A percentile compares a stretch with the other conserved stretches of the same genome.
Evolutionary conservation across 2,797 vertebrate genomes (phyloP).

Genomic region (Urocyon cinereoargenteus): DNA sequence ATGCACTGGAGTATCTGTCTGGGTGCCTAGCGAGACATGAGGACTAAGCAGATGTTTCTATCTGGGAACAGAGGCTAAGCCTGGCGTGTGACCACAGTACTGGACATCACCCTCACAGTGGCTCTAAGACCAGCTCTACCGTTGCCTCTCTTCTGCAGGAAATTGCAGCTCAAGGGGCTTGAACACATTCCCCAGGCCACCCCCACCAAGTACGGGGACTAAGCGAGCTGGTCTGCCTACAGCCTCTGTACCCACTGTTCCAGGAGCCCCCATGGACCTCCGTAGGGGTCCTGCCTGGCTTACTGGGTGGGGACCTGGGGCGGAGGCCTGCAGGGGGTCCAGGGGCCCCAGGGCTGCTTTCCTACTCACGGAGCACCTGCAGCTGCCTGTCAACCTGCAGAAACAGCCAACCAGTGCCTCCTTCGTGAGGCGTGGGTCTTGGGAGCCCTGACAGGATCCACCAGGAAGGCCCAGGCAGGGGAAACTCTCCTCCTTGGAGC

Average conservation of each 20-base stretch:
- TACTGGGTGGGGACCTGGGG: background rate
- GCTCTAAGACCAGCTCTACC: background rate
- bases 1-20: background rate
- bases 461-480: background rate
- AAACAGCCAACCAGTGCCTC: background rate
- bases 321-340: background rate
- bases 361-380: background rate
- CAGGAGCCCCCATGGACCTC: background rate
- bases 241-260: background rate
- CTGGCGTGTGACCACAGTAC: no score
- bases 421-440: rapidly evolving
- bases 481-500: constrained; percentile 71
- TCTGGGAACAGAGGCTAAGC: background rate
- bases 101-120: rapidly evolving
- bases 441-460: background rate
- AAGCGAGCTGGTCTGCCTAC: background rate
- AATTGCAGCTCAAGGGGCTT: background rate
- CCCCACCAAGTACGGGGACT: background rate
- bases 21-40: background rate
- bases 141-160: background rate
- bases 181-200: background rate
- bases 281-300: background rate
- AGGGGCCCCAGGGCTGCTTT: no score
- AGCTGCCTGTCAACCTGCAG: background rate
- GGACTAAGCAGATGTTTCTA: background rate